phyloP scores from a whole-genome alignment of 1,140 invertebrate genomes.

The Neodiprion fabricii region DNA sequence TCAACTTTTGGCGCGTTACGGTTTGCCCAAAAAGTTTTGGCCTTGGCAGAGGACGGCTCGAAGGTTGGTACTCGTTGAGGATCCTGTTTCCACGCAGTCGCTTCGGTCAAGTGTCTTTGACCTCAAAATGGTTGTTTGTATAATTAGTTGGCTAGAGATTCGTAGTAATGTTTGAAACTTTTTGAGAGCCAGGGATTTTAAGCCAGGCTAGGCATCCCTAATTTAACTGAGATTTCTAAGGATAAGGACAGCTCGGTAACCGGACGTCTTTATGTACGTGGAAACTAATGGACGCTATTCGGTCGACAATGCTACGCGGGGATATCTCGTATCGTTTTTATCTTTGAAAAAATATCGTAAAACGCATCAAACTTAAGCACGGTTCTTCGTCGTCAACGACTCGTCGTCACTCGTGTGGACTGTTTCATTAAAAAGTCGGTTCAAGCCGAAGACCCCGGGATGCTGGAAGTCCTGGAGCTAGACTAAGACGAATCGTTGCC shows the following conservation, averaged over 20 bases:
- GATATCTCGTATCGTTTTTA: background rate
- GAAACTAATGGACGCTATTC: background rate
- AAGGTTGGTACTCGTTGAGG: background rate
- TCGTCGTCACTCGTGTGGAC: background rate
- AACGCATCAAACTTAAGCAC: background rate
- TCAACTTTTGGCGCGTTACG: background rate
- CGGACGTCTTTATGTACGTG: background rate
- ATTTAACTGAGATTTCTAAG: background rate
- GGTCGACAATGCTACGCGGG: background rate
- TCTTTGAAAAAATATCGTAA: background rate
- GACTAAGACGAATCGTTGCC: background rate
- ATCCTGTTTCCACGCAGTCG: background rate
- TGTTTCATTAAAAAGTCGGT: background rate
- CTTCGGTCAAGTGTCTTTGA: constrained; percentile 4
- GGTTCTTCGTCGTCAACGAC: background rate
- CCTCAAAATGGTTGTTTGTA: constrained; percentile 3
- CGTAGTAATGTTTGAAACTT: background rate
- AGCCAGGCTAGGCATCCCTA: constrained; percentile 1
- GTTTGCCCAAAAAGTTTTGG: background rate
- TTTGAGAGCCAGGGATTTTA: background rate
- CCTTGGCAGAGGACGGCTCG: background rate
- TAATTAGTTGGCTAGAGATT: background rate
- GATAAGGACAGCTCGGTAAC: background rate
- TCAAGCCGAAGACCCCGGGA: background rate
- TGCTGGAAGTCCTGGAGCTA: constrained; percentile 2